A percentile compares a stretch with the other conserved stretches of the same genome.
Conservation (phyloP, 2,113 vertebrate species). For the Noturus placidus region DNA sequence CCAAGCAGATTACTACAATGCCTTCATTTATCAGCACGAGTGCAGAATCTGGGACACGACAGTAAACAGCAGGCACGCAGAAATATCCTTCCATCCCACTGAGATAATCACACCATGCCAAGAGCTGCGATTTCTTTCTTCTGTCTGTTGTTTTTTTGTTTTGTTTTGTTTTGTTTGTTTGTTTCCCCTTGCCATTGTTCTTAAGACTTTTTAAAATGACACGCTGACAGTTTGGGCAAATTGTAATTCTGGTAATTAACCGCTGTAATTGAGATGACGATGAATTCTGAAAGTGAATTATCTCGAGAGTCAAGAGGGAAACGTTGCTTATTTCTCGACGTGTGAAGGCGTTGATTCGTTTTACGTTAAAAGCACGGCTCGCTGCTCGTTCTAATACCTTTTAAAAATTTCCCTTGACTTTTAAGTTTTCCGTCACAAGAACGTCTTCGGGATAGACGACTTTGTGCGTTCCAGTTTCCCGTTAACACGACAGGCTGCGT, state of each 20-base stretch:
- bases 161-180: not conserved
- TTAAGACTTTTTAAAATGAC: conserved; percentile 2
- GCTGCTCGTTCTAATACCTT: not conserved
- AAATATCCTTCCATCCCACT: conserved; percentile 21
- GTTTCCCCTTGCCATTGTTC: not conserved
- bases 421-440: not conserved
- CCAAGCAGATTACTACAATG: conserved; percentile 4
- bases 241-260: conserved; percentile 44
- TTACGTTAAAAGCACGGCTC: too few relatives aligned
- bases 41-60: conserved; percentile 26
- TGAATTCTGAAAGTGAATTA: conserved; percentile 38
- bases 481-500: not conserved
- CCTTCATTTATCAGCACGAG: conserved; percentile 34
- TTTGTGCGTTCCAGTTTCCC: not conserved
- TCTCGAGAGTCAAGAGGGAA: conserved; percentile 34
- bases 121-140: conserved; percentile 3
- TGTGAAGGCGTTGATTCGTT: not conserved
- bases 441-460: not conserved
- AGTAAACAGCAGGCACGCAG: conserved; percentile 18
- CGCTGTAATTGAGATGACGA: conserved; percentile 11
- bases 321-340: not conserved
- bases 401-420: not conserved
- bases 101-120: conserved; percentile 26
- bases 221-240: not conserved
- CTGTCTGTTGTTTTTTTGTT: not conserved